Evolutionary conservation across 2,113 vertebrate genomes (phyloP), one percentile per base, ranked within the genome.

Genomic region (Ctenomys sociabilis): DNA sequence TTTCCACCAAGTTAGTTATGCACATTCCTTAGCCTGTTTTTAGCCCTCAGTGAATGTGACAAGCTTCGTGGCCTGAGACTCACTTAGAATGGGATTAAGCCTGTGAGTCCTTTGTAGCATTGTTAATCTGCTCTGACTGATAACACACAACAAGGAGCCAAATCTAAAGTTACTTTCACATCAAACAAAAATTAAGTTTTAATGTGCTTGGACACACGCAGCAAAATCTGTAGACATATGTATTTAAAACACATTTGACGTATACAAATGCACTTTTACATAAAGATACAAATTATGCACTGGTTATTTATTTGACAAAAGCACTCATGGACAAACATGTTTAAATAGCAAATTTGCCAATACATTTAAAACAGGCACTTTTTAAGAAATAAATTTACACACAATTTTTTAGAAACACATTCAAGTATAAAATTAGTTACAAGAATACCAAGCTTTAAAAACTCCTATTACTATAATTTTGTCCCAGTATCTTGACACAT

Each of bases 171-270:
- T 90, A 63, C 84, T 93, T 66, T 94, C 61, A 78, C 86, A 94
- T 97, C 83, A 96, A 92, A 92, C 22, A 91, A 49, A 95, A 92
- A 94, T 95, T 91, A 96, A 92, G 93, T 90, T 90, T 90, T 96
- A 64, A 96, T 94, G 54, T 85, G 94, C 96, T 84, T 72, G 95
- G 92, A 94, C 40, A 94, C 3, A 85, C 30, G 30, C 22, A 94
- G 78, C 35, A 64, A 95, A 49, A 96, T 70, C 77, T 93, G 52
- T 75, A 96, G 80, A 81, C 70, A 96, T 28, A 70, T 11, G 63
- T 63, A 83, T 84, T 96, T 85, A 96, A 95, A 94, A 94, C 83
- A 91, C 93, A 85, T 89, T 13, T 90, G 87, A 95, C 85, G n/a
- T 85, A 81, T 95, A 70, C 80, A 97, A 94, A 96, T 93, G 49